Percentiles rank a stretch among this genome's conserved stretches.
These are phyloP conservation scores for Chorisops tibialis DNA, from an alignment of 2,888 invertebrate species.

Conservation along the genomic window DNA sequence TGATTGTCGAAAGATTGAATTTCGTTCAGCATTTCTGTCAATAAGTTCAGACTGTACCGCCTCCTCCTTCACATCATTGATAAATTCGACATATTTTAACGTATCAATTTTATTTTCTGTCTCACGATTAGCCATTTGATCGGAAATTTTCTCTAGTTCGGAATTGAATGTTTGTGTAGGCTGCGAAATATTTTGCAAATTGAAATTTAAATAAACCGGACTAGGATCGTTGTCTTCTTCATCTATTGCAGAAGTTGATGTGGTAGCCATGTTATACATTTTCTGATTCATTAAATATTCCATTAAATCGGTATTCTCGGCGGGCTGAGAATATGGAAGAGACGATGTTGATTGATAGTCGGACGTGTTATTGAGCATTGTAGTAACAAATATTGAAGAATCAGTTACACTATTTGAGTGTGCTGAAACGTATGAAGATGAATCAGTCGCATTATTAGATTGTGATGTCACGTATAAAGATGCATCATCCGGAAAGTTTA, in stretches of 20 bases:
- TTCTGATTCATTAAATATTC: background rate
- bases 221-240: conserved; percentile 12
- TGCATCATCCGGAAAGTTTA: background rate
- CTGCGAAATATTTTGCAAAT: conserved; percentile 15
- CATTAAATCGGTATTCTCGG: background rate
- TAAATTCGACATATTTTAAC: conserved; percentile 8
- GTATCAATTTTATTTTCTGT: background rate
- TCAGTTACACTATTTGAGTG: too few relatives aligned
- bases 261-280: background rate
- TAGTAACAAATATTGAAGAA: too few relatives aligned
- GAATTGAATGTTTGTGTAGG: conserved; percentile 1
- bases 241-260: background rate
- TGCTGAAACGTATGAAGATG: background rate
- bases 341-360: background rate
- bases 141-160: conserved; percentile 1
- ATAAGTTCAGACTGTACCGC: background rate
- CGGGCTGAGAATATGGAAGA: background rate
- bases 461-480: background rate
- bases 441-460: too few relatives aligned
- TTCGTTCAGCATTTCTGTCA: background rate
- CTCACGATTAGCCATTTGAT: background rate
- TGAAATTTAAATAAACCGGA: conserved; percentile 15
- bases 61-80: conserved; percentile 8
- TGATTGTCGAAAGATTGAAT: conserved; percentile 1
- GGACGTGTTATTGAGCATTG: background rate